These are phyloP conservation scores for Sciurus vulgaris DNA, from an alignment of 2,797 vertebrate species.

Conservation along the genomic window DNA sequence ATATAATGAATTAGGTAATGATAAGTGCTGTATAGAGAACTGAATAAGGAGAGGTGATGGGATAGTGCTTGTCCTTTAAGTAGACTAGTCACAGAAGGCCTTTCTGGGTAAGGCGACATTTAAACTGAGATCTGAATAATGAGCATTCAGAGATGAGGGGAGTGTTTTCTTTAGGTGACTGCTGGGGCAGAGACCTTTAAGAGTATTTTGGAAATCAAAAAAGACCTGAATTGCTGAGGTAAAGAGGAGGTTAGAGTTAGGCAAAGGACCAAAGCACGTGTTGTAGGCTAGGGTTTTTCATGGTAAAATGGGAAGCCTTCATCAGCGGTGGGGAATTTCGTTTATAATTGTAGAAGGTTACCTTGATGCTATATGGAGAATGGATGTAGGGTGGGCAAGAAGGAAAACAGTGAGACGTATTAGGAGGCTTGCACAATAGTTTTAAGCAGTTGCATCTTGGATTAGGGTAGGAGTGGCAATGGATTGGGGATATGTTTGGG, in stretches of 20 bases:
- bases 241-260: constrained; percentile 22
- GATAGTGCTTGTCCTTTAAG: constrained; percentile 47
- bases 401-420: background rate
- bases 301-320: constrained; percentile 19
- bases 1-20: constrained; percentile 6
- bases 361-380: background rate
- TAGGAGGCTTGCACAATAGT: background rate
- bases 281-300: background rate
- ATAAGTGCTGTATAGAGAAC: constrained; percentile 3
- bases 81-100: background rate
- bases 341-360: constrained; percentile 22
- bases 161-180: constrained; percentile 29
- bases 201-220: constrained; percentile 33
- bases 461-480: background rate
- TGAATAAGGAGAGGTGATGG: constrained; percentile 26
- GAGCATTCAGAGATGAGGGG: background rate
- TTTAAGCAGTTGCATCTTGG: background rate
- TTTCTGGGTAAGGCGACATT: constrained; percentile 62
- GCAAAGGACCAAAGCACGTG: background rate
- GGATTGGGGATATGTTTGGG: background rate
- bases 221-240: background rate
- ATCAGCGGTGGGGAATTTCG: background rate
- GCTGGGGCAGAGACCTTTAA: background rate
- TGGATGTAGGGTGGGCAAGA: background rate
- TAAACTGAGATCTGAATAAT: constrained; percentile 58